Percentiles rank a stretch among this genome's conserved stretches.
These are phyloP conservation scores for Tanypteryx hageni DNA, from an alignment of 2,888 invertebrate species.

Conservation along the genomic window DNA sequence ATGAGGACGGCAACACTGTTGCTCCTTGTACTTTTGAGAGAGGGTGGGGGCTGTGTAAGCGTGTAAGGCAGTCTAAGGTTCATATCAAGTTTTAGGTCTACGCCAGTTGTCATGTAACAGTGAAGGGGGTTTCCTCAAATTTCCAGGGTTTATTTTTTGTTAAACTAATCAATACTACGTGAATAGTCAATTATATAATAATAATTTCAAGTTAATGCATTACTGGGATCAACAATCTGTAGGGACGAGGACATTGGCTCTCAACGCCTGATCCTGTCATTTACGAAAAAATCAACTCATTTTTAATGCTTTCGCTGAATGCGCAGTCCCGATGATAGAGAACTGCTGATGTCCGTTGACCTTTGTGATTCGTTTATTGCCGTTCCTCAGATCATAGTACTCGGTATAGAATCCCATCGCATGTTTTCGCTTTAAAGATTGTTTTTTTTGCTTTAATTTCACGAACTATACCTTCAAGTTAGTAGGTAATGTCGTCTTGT, in stretches of 20 bases:
- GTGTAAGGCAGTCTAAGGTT: neutral
- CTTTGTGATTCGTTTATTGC: neutral
- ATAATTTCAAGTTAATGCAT: neutral
- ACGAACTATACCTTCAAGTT: neutral
- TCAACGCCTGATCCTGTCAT: neutral
- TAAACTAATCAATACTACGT: too few species aligned
- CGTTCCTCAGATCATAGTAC: neutral
- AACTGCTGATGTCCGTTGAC: neutral
- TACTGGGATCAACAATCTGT: neutral
- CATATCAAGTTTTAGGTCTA: conserved; percentile 16
- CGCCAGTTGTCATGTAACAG: neutral
- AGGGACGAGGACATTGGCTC: neutral
- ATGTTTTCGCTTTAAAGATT: neutral
- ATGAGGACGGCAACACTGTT: conserved; percentile 43
- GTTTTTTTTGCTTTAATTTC: neutral
- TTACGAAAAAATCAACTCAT: neutral
- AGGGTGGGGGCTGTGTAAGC: too few species aligned
- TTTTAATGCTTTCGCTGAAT: neutral
- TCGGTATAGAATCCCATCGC: neutral
- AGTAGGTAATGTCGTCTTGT: neutral
- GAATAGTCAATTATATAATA: too few species aligned
- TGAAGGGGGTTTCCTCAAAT: neutral
- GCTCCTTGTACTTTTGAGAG: conserved; percentile 54
- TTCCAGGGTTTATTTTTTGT: neutral
- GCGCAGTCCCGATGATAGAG: neutral